Evolutionary conservation across 2,113 vertebrate genomes (phyloP), one percentile per base, ranked within the genome.

Genomic region (Hyaena hyaena): DNA sequence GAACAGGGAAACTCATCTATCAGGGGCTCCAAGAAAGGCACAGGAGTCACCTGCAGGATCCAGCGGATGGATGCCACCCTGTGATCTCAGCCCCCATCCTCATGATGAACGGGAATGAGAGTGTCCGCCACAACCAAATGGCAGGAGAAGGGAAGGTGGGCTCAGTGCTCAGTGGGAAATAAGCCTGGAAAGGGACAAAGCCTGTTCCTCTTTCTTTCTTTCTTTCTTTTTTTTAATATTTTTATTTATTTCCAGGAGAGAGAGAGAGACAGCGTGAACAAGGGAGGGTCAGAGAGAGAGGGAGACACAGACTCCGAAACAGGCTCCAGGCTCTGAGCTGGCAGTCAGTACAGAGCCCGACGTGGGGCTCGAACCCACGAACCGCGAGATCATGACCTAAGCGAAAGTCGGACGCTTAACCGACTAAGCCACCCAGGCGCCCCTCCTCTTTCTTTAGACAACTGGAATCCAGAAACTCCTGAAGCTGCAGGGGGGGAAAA

Each of bases 41-140:
- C 23, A 15, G 10, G 79, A 3, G 24, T 68, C 68, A 19, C n/a
- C 39, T 11, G 43, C 43, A 17, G 10, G 26, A 50, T 33, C 35
- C 0, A 0, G 8, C 0, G 2, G 48, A 35, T 12, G 8, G 10
- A 1, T 15, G 17, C 26, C 83, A 74, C 7, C 10, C 69, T 17
- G 21, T 43, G n/a, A 35, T 73, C 71, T 28, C 14, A 14, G 61
- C 2, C 16, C 24, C 19, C 33, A 5, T 10, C 21, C 14, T 43
- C 0, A 0, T 2, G 16, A 39, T 39, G 39, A 39, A 7, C 53
- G n/a, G 65, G 8, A 2, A 53, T 68, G 28, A 68, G 15, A 28
- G 69, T 24, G 12, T 31, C 10, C 0, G 0, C 10, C 50, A 69
- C 17, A 26, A 2, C 58, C 35, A 2, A 7, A n/a, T 0, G 31